A percentile compares a stretch with the other conserved stretches of the same genome.
These are phyloP conservation scores for Sinella curviseta DNA, from an alignment of 1,140 invertebrate genomes.

Conservation along the genomic window DNA sequence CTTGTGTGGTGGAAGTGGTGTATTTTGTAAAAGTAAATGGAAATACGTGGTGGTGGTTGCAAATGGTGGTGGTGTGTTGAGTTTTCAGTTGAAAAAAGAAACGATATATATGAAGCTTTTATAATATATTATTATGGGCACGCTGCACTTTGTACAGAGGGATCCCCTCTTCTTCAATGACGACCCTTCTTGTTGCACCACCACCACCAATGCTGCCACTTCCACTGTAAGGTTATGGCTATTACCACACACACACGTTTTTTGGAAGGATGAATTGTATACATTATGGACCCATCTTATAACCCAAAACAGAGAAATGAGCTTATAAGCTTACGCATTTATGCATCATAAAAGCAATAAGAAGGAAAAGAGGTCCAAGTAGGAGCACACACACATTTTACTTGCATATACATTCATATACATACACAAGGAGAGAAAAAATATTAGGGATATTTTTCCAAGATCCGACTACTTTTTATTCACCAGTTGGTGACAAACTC, in stretches of 20 bases:
- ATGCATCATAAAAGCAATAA: conserved; percentile 9
- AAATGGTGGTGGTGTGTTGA: not conserved
- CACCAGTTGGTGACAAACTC: conserved; percentile 46
- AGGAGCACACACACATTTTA: too few relatives aligned
- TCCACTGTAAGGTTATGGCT: not conserved
- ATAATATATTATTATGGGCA: too few relatives aligned
- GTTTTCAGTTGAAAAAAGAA: not conserved
- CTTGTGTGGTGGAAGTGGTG: not conserved
- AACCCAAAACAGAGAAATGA: not conserved
- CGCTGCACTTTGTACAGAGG: too few relatives aligned
- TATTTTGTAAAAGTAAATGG: not conserved
- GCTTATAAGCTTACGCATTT: not conserved
- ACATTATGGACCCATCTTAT: not conserved
- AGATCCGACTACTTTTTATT: conserved; percentile 15
- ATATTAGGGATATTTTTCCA: conserved; percentile 35
- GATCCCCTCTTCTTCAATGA: too few relatives aligned
- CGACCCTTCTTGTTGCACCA: not conserved
- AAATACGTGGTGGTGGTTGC: not conserved
- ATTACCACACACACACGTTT: conserved; percentile 16
- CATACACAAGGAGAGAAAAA: not conserved
- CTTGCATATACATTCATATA: too few relatives aligned
- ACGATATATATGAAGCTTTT: not conserved
- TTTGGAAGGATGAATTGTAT: not conserved
- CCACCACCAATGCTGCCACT: not conserved
- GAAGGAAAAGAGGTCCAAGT: not conserved